Conservation (phyloP, 2,888 invertebrate species). For the Trachelus iudaicus region DNA sequence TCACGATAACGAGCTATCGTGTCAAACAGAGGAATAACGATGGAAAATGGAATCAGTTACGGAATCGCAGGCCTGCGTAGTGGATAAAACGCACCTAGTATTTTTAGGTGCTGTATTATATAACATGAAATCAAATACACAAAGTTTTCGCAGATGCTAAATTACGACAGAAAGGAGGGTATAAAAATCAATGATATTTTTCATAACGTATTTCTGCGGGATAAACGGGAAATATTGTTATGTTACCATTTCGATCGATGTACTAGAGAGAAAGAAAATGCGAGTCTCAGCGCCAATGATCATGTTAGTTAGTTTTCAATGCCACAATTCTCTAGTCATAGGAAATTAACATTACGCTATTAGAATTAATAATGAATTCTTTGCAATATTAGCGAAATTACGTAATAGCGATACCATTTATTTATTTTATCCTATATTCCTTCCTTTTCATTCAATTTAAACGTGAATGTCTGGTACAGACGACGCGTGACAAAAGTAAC, state of each 20-base stretch:
- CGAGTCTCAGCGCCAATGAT: neutral
- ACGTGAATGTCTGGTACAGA: neutral
- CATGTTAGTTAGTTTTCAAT: constrained; percentile 23
- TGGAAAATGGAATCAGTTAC: neutral
- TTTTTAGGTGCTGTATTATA: neutral
- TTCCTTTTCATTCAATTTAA: neutral
- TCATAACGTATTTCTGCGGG: neutral
- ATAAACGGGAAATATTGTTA: neutral
- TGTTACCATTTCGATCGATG: no score
- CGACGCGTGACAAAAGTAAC: neutral
- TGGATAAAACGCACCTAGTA: neutral
- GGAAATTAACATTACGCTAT: constrained; percentile 36
- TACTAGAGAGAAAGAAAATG: no score
- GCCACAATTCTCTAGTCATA: constrained; percentile 47
- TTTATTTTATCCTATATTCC: neutral
- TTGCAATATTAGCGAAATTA: constrained; percentile 5
- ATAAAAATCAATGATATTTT: neutral
- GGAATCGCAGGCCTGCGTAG: neutral
- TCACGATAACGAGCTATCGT: neutral
- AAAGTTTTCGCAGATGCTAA: neutral
- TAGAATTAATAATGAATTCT: constrained; percentile 15
- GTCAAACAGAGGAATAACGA: neutral
- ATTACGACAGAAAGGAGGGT: neutral
- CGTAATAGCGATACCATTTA: neutral
- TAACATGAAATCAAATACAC: neutral